Evolutionary conservation across 2,113 vertebrate species (phyloP).

Genomic region (Hydropotes inermis): DNA sequence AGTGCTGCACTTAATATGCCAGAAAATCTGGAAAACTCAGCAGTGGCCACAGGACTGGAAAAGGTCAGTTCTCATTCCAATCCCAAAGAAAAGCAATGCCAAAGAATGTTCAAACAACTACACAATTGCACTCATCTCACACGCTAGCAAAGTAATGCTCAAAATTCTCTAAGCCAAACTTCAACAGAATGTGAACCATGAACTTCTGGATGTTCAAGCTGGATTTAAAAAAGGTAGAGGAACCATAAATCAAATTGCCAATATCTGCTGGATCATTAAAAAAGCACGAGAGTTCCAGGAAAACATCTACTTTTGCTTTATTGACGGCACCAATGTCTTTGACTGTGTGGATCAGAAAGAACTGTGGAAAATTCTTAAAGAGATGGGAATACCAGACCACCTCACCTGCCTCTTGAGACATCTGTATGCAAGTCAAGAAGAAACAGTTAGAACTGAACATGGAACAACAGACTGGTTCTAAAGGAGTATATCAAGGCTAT

Average conservation of each 20-base stretch:
- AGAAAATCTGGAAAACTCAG: neutral
- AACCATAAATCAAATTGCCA: neutral
- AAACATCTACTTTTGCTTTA: neutral
- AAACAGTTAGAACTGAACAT: neutral
- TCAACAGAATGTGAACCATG: neutral
- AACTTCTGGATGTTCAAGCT: neutral
- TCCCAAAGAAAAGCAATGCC: neutral
- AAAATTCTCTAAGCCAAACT: neutral
- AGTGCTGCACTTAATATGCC: neutral
- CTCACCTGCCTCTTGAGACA: neutral
- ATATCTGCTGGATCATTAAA: neutral
- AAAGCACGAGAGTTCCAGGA: neutral
- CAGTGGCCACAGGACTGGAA: neutral
- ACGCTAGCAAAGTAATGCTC: neutral
- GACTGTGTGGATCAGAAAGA: neutral
- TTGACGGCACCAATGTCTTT: neutral
- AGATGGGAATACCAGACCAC: neutral
- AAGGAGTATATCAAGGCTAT: neutral
- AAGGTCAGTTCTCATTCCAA: neutral
- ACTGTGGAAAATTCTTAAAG: neutral
- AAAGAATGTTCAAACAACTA: accelerated
- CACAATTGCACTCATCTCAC: neutral
- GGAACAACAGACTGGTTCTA: neutral
- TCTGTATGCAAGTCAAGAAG: neutral
- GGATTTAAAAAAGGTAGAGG: neutral